Evolutionary conservation across 2,888 invertebrate genomes (phyloP).

Genomic region (Bibio marci): DNA sequence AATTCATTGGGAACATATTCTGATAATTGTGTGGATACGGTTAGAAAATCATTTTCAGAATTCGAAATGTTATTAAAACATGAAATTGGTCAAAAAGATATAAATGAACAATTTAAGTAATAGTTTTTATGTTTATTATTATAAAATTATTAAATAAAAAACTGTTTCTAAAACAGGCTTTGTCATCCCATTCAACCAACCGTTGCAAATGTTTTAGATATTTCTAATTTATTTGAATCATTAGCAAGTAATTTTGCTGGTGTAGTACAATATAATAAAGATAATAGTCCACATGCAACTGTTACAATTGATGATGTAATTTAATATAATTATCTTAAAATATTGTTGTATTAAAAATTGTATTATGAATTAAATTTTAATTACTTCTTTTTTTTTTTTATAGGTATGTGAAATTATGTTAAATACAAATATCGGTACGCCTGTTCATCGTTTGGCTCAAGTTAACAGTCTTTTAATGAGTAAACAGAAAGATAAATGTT

Average conservation of each 20-base stretch:
- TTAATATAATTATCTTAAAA: conserved; percentile 4
- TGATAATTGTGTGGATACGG: conserved; percentile 46
- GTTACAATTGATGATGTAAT: conserved; percentile 59
- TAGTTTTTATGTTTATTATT: too few relatives aligned
- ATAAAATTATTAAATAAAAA: conserved; percentile 1
- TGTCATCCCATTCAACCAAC: conserved; percentile 55
- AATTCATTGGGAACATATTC: conserved; percentile 50
- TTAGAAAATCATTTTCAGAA: conserved; percentile 47
- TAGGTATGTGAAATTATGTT: conserved; percentile 62
- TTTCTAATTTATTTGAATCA: conserved; percentile 65
- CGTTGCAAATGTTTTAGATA: conserved; percentile 40
- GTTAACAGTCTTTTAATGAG: conserved; percentile 55
- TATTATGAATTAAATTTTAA: neutral
- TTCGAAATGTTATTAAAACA: conserved; percentile 45
- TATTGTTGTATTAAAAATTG: neutral
- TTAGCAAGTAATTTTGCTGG: conserved; percentile 76
- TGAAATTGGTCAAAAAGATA: conserved; percentile 37
- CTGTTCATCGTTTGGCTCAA: conserved; percentile 50
- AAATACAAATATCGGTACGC: conserved; percentile 37
- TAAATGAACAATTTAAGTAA: conserved; percentile 60
- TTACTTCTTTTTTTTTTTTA: conserved; percentile 3
- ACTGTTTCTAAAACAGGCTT: conserved; percentile 33
- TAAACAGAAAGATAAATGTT: conserved; percentile 49
- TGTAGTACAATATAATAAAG: conserved; percentile 88
- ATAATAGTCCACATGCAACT: conserved; percentile 60